A percentile compares a stretch with the other conserved stretches of the same genome.
phyloP scores from a whole-genome alignment of 2,113 vertebrate species.

The Scalopus aquaticus region DNA sequence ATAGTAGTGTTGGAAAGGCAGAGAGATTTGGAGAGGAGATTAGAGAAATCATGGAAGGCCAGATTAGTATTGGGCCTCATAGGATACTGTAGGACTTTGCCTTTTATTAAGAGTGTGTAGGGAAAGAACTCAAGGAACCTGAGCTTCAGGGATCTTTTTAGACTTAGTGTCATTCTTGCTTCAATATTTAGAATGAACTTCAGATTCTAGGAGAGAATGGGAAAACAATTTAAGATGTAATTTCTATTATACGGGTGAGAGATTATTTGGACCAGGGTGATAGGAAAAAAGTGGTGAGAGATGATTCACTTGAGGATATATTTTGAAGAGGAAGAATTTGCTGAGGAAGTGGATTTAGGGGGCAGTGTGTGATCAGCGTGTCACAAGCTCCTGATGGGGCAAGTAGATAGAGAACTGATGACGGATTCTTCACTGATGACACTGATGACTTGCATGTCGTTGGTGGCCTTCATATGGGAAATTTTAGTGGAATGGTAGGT shows the following conservation, averaged over 20 bases:
- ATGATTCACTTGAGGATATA: background rate
- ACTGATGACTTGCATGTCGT: background rate
- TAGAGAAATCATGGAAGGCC: background rate
- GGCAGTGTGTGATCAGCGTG: background rate
- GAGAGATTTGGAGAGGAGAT: background rate
- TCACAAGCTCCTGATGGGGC: background rate
- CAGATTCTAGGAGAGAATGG: background rate
- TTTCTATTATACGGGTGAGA: background rate
- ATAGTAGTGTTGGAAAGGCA: background rate
- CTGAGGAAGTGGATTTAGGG: background rate
- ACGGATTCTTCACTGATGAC: too few relatives aligned
- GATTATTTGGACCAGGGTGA: background rate
- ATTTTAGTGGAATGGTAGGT: background rate
- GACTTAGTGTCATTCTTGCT: background rate
- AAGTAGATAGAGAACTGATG: background rate
- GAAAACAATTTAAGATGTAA: background rate
- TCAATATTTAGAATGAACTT: background rate
- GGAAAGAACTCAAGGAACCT: background rate
- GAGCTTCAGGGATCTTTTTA: background rate
- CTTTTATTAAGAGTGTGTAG: background rate
- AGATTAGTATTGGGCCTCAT: background rate
- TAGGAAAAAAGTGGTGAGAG: background rate
- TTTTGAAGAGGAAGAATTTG: background rate
- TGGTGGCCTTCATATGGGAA: background rate
- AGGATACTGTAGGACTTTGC: background rate